Percentiles rank a stretch among this genome's conserved stretches.
Evolutionary conservation across 1,140 invertebrate species (phyloP).

Genomic region (Aphidius gifuensis): DNA sequence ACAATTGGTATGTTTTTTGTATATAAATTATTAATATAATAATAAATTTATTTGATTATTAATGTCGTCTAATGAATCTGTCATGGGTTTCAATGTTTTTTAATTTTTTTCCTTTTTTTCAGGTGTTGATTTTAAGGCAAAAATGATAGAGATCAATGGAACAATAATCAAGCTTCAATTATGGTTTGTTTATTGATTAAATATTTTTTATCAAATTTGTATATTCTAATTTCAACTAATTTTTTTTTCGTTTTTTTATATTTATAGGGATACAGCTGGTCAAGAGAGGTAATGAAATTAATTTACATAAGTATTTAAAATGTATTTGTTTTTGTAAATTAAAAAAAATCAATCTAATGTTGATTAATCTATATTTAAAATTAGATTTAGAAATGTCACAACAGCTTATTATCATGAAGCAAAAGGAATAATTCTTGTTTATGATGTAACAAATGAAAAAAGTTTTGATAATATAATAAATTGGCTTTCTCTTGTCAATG

Average conservation of each 20-base stretch:
- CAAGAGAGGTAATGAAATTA: slow-evolving; percentile 72
- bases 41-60: too few species aligned
- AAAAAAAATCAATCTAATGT: too few species aligned
- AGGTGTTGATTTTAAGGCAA: slow-evolving; percentile 99
- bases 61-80: too few species aligned
- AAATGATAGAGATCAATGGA: slow-evolving; percentile 95
- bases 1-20: slow-evolving; percentile 82
- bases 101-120: slow-evolving; percentile 45
- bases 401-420: slow-evolving; percentile 97
- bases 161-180: slow-evolving; percentile 99
- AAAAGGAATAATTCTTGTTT: slow-evolving; percentile 99
- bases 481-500: slow-evolving; percentile 98
- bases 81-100: too few species aligned
- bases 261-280: slow-evolving; percentile 87
- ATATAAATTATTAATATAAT: too few species aligned
- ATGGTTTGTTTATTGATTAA: slow-evolving; percentile 62
- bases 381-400: slow-evolving; percentile 84
- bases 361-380: too few species aligned
- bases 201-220: slow-evolving; percentile 20
- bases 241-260: slow-evolving; percentile 18
- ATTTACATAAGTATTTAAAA: too few species aligned
- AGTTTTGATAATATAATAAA: slow-evolving; percentile 99
- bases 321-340: too few species aligned
- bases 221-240: not conserved
- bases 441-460: slow-evolving; percentile 97